Percentiles rank a stretch among this genome's conserved stretches.
These are phyloP conservation scores for Peromyscus leucopus DNA, from an alignment of 2,113 vertebrate genomes.

Conservation along the genomic window DNA sequence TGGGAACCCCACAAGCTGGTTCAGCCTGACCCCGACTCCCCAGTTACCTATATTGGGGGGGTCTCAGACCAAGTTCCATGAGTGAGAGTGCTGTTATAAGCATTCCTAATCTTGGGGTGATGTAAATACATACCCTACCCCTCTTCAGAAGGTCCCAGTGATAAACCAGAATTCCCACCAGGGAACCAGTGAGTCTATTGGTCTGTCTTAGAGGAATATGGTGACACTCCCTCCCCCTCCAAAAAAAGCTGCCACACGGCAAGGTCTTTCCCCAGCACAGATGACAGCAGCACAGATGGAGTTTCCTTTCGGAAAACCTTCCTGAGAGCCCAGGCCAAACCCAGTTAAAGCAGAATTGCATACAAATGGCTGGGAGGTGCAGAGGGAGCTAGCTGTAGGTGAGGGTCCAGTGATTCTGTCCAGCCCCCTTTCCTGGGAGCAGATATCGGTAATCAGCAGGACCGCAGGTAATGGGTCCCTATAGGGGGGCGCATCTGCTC, in stretches of 20 bases:
- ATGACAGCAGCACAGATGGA: background rate
- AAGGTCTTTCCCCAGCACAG: background rate
- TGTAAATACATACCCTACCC: background rate
- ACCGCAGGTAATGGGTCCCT: background rate
- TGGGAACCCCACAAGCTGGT: background rate
- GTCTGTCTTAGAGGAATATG: background rate
- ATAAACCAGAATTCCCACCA: background rate
- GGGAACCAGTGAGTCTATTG: background rate
- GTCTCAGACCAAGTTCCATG: background rate
- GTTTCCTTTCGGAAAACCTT: background rate
- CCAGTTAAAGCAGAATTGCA: background rate
- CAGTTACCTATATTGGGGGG: background rate
- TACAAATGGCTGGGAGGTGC: background rate
- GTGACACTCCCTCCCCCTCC: accelerated
- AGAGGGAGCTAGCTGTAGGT: background rate
- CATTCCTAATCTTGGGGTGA: background rate
- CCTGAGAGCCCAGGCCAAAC: background rate
- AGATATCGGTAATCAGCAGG: background rate
- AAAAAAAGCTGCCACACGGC: background rate
- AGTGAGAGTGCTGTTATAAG: background rate
- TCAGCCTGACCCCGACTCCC: background rate
- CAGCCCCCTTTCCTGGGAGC: background rate
- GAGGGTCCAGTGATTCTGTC: background rate
- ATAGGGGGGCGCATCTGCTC: background rate
- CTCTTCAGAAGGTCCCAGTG: background rate